Evolutionary conservation across 2,797 vertebrate species (phyloP).

Genomic region (Thripadectes ignobilis): DNA sequence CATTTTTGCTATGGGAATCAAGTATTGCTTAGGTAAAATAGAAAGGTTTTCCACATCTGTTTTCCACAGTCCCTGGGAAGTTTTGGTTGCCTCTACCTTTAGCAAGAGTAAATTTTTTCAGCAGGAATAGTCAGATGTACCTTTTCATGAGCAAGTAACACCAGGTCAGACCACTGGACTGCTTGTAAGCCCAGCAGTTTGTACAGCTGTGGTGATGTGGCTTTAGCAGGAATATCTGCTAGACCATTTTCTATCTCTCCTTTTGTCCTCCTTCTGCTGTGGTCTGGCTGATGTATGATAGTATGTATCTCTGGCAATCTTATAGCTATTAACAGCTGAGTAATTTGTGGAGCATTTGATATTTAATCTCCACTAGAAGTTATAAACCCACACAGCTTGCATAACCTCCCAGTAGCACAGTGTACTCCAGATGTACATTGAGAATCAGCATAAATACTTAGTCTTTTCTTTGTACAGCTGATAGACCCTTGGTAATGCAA

Average conservation of each 20-base stretch:
- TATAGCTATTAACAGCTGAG: neutral
- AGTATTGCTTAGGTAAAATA: neutral
- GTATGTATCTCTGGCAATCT: neutral
- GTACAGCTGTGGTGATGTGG: neutral
- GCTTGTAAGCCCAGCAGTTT: neutral
- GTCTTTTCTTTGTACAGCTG: neutral
- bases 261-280: neutral
- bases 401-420: no score
- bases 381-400: neutral
- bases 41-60: neutral
- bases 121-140: neutral
- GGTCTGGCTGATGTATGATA: neutral
- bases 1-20: neutral
- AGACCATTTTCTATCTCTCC: neutral
- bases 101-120: neutral
- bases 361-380: neutral
- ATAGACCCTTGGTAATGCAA: neutral
- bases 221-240: neutral
- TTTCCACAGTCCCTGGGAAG: neutral
- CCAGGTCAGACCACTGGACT: neutral
- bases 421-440: neutral
- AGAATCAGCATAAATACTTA: neutral
- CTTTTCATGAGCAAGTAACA: neutral
- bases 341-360: neutral
- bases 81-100: neutral